A percentile compares a stretch with the other conserved stretches of the same genome.
These are phyloP conservation scores for Eufriesea mexicana DNA, from an alignment of 1,140 invertebrate genomes.

Conservation along the genomic window DNA sequence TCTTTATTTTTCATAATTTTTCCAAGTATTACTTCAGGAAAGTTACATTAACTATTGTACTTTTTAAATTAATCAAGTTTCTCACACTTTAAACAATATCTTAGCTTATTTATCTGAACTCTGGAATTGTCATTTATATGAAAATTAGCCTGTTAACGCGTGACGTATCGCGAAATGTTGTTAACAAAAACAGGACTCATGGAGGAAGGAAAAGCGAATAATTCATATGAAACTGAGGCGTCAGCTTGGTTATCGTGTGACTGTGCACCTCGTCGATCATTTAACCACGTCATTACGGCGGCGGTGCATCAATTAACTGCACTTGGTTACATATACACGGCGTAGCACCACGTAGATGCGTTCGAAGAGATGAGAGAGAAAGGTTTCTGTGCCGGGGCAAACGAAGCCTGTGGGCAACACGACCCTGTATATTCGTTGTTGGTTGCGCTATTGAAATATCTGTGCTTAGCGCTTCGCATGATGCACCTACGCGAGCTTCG, in stretches of 20 bases:
- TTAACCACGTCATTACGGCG: constrained; percentile 57
- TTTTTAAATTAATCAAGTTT: neutral
- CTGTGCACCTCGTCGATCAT: constrained; percentile 59
- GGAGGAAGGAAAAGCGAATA: constrained; percentile 15
- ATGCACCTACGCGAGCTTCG: constrained; percentile 39
- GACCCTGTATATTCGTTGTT: constrained; percentile 17
- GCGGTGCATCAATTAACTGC: constrained; percentile 60
- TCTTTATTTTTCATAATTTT: neutral
- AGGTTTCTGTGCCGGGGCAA: constrained; percentile 59
- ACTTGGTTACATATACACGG: neutral
- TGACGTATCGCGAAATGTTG: neutral
- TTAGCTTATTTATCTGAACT: neutral
- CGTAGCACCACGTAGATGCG: neutral
- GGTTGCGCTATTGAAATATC: constrained; percentile 45
- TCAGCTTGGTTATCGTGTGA: constrained; percentile 40
- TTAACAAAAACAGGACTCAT: neutral
- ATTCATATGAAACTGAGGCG: constrained; percentile 20
- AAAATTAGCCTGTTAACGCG: neutral
- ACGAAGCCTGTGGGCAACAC: constrained; percentile 54
- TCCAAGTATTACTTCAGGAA: neutral
- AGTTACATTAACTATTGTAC: neutral
- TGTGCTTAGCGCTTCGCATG: constrained; percentile 9
- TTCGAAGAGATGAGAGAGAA: constrained; percentile 38
- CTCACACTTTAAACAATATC: neutral
- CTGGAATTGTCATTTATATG: neutral